These are phyloP conservation scores for Plecturocebus donacophilus DNA, from an alignment of 2,113 vertebrate species.

Conservation along the genomic window DNA sequence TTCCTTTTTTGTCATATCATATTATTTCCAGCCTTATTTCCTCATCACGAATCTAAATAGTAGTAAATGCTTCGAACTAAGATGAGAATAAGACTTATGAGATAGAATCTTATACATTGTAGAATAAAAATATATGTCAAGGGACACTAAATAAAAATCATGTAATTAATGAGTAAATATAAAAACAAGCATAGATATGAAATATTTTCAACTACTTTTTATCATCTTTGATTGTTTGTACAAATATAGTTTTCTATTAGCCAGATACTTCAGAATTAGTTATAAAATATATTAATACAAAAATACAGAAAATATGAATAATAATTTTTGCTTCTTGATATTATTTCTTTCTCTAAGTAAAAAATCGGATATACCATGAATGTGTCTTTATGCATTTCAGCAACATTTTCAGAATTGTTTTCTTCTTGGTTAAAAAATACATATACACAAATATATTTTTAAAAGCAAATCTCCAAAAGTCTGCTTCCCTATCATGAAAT, in stretches of 20 bases:
- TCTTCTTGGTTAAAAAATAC: not conserved
- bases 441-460: not conserved
- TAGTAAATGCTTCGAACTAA: not conserved
- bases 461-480: constrained; percentile 19
- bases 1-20: not conserved
- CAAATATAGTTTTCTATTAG: not conserved
- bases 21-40: not conserved
- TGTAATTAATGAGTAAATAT: not conserved
- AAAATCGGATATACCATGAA: not conserved
- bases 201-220: not conserved
- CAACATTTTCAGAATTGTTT: not conserved
- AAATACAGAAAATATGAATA: not conserved
- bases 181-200: not conserved
- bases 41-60: not conserved
- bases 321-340: not conserved
- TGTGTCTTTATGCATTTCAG: not conserved
- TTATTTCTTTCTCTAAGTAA: not conserved
- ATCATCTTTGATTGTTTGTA: not conserved
- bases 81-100: not conserved
- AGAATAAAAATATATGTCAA: not conserved
- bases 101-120: not conserved
- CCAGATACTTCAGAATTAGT: not conserved
- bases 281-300: not conserved
- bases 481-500: not conserved
- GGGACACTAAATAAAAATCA: not conserved